Evolutionary conservation across 2,888 invertebrate genomes (phyloP).

Genomic region (Chaetoderma sp.): DNA sequence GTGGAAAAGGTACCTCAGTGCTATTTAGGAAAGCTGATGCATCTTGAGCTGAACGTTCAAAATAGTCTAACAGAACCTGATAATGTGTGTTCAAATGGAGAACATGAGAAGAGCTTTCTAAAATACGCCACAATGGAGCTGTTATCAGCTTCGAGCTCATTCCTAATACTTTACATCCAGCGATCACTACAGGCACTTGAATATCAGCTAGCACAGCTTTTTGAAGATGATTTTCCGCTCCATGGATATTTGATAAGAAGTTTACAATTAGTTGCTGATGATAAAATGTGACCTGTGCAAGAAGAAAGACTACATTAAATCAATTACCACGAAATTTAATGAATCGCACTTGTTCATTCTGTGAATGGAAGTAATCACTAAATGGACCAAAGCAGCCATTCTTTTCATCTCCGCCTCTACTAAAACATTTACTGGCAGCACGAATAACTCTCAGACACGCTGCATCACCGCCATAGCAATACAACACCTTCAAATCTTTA

Average conservation of each 20-base stretch:
- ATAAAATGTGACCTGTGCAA: slow-evolving; percentile 19
- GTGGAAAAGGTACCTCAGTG: too few species aligned
- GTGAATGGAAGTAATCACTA: not conserved
- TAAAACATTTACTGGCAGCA: slow-evolving; percentile 10
- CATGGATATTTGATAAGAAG: slow-evolving; percentile 17
- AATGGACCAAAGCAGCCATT: slow-evolving; percentile 2
- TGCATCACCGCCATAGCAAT: not conserved
- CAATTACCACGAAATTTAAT: slow-evolving; percentile 17
- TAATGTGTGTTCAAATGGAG: too few species aligned
- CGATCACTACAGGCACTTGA: slow-evolving; percentile 12
- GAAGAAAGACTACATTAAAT: slow-evolving; percentile 11
- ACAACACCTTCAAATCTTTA: slow-evolving; percentile 21
- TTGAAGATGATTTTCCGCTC: slow-evolving; percentile 30
- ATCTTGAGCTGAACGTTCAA: too few species aligned
- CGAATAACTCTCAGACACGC: slow-evolving; percentile 1
- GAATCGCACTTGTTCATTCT: not conserved
- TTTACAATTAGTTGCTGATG: slow-evolving; percentile 23
- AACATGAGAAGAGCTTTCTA: too few species aligned
- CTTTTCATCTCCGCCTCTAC: slow-evolving; percentile 12
- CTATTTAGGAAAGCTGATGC: too few species aligned
- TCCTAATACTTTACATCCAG: slow-evolving; percentile 35
- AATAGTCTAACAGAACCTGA: too few species aligned
- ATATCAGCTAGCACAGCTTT: slow-evolving; percentile 33
- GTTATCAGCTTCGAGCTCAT: slow-evolving; percentile 29
- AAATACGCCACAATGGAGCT: slow-evolving; percentile 21